Conservation (phyloP, 2,797 vertebrate genomes). For the Betta splendens region DNA sequence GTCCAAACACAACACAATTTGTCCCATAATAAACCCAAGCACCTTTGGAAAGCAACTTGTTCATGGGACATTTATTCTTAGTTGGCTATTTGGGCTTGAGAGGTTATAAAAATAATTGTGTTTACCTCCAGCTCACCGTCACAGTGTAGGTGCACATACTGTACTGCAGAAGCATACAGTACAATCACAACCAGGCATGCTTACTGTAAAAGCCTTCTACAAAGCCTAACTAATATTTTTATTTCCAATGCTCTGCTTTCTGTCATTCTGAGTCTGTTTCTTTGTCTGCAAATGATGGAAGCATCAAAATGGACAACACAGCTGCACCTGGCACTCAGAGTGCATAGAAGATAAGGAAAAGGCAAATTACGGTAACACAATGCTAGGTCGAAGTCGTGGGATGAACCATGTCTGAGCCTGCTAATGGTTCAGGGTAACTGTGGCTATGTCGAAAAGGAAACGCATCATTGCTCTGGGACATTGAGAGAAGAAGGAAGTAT, state of each 20-base stretch:
- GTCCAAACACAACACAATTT: too few relatives aligned
- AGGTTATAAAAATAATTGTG: conserved; percentile 73
- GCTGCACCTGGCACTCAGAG: conserved; percentile 41
- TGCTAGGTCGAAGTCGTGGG: conserved; percentile 48
- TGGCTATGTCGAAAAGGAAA: conserved; percentile 64
- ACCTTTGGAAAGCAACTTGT: too few relatives aligned
- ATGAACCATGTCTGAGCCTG: conserved; percentile 64
- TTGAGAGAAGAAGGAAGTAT: conserved; percentile 12
- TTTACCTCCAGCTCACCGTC: conserved; percentile 55
- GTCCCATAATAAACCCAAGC: too few relatives aligned
- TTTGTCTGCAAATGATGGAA: conserved; percentile 59
- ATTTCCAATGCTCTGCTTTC: conserved; percentile 44
- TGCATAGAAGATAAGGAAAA: conserved; percentile 58
- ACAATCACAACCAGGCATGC: conserved; percentile 9
- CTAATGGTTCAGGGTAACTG: conserved; percentile 64
- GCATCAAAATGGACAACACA: conserved; percentile 53
- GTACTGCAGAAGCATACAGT: neutral
- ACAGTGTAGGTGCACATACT: conserved; percentile 32
- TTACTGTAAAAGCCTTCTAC: conserved; percentile 22
- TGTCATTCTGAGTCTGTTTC: conserved; percentile 39
- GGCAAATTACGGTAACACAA: conserved; percentile 48
- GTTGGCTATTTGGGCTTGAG: conserved; percentile 67
- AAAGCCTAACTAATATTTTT: conserved; percentile 52
- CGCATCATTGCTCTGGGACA: conserved; percentile 64
- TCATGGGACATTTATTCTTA: too few relatives aligned